Base-by-base conservation (phyloP, 2,888 invertebrate genomes). In the Caenorhabditis wallacei region DNA sequence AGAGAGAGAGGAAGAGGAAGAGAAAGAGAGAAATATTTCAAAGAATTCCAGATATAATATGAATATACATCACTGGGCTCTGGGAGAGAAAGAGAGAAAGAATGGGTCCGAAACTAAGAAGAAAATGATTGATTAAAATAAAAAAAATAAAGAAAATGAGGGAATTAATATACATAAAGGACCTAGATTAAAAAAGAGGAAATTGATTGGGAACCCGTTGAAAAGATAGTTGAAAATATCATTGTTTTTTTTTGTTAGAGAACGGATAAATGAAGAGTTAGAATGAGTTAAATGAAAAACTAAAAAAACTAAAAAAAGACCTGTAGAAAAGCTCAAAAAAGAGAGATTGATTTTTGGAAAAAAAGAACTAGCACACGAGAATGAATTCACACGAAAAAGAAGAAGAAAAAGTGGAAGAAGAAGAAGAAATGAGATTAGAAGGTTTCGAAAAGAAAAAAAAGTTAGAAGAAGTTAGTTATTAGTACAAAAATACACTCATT, bases 21-120 rank as follows among this genome's bases (percentile, higher is more conserved):
- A 43, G 57, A 57, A 30, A 61, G 40, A 22, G 30, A 48, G 22
- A 37, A 37, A 43, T 30, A 57, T 26, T 46, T 57, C 70, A 48
- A 56, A 16, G 18, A 53, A 69, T 76, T 61, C 56, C 68, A 74
- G 74, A 76, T 76, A 76, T 66, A 76, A 57, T 51, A 66, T 68
- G 66, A 66, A 75, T 59, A 75, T 68, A 61, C 66, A 76, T 76
- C 76, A 76, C 76, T 76, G 72, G 72, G 72, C 72, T 72, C 63
- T 59, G 53, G 48, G 66, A 24, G 59, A 76, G 76, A 76, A 76
- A 76, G 76, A 69, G 26, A 68, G 30, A n/a, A n/a, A n/a, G n/a
- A 68, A 75, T 75, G 75, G 75, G 75, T 66, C 68, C 75, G 57
- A 57, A 51, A 20, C 24, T 26, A 48, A 56, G 13, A 37, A 26